These are phyloP conservation scores for Psephotus haematonotus DNA, from an alignment of 2,113 vertebrate species.

Conservation along the genomic window DNA sequence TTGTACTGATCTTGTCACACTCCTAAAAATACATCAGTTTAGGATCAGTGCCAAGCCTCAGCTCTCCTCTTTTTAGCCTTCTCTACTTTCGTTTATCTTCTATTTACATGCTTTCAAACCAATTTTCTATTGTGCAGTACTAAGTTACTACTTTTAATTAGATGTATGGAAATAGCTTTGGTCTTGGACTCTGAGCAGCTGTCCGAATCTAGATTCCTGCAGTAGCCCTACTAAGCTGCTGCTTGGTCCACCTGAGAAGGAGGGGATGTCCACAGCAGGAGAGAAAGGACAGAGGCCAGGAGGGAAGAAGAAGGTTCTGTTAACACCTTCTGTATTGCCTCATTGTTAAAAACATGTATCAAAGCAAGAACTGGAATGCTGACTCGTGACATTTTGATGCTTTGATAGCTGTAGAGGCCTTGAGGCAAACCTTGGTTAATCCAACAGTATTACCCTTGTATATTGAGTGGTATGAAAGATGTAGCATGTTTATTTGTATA, in stretches of 20 bases:
- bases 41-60: not conserved
- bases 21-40: not conserved
- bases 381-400: not conserved
- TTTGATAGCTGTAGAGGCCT: not conserved
- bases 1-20: not conserved
- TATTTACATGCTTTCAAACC: not conserved
- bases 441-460: not conserved
- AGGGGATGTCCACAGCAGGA: not conserved
- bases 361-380: not conserved
- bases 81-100: not conserved
- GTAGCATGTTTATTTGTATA: not conserved
- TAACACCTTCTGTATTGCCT: not conserved
- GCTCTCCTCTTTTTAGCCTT: not conserved
- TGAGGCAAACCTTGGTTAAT: not conserved
- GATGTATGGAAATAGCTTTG: not conserved
- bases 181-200: not conserved
- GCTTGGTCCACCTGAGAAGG: accelerated
- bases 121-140: not conserved
- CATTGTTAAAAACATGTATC: not conserved
- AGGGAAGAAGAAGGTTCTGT: not conserved
- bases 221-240: not conserved
- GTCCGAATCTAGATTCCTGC: not conserved
- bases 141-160: not conserved
- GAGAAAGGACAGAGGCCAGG: not conserved
- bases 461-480: not conserved